Percentiles rank a stretch among this genome's conserved stretches.
phyloP scores from a whole-genome alignment of 2,888 invertebrate genomes.

The Linnaemya tessellans region DNA sequence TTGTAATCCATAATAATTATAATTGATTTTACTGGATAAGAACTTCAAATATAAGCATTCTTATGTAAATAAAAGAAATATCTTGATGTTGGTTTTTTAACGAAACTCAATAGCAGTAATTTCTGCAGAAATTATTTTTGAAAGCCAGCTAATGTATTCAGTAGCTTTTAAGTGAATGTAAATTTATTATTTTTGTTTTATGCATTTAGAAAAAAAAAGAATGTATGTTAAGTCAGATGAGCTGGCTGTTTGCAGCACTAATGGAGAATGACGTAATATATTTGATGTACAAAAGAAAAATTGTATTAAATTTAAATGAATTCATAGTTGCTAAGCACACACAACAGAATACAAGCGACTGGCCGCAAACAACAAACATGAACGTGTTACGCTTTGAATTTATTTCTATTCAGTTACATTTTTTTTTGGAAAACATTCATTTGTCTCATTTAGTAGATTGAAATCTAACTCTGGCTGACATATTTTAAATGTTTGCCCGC shows the following conservation, averaged over 20 bases:
- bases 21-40: too few relatives aligned
- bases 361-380: slow-evolving; percentile 3
- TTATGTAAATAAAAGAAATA: too few relatives aligned
- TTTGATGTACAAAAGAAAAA: slow-evolving; percentile 13
- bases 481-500: slow-evolving; percentile 13
- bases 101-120: neutral
- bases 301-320: neutral
- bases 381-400: neutral
- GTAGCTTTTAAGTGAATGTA: slow-evolving; percentile 7
- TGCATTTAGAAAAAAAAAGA: neutral
- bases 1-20: too few relatives aligned
- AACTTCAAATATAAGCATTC: too few relatives aligned
- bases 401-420: slow-evolving; percentile 7
- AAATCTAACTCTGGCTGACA: slow-evolving; percentile 31
- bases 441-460: neutral
- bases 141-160: neutral
- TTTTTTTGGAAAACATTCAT: neutral
- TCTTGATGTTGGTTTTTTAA: neutral
- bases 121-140: neutral
- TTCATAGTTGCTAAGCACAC: neutral
- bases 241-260: slow-evolving; percentile 22
- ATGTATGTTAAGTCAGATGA: slow-evolving; percentile 22
- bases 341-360: neutral
- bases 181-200: neutral
- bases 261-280: slow-evolving; percentile 40